Evolutionary conservation across 2,113 vertebrate genomes (phyloP).

Genomic region (Dasyornis broadbenti): DNA sequence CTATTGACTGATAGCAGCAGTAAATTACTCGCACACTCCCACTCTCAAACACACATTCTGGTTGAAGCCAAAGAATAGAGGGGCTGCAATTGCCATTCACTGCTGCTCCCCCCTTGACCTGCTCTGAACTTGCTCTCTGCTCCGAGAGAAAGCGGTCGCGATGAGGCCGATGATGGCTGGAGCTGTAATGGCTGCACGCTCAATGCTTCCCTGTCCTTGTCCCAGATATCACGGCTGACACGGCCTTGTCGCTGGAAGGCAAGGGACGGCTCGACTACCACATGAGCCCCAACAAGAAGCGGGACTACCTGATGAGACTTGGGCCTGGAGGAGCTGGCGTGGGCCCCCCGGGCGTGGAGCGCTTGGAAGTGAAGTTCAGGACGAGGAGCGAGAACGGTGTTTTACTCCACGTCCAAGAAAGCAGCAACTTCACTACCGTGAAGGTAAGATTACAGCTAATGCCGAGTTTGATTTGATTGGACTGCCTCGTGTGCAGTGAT

Average conservation of each 20-base stretch:
- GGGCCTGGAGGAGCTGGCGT: constrained; percentile 21
- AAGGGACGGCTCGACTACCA: constrained; percentile 89
- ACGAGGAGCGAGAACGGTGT: constrained; percentile 89
- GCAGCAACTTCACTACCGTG: constrained; percentile 93
- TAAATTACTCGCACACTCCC: constrained; percentile 58
- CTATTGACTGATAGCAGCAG: constrained; percentile 46
- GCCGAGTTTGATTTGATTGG: neutral
- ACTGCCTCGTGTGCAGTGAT: neutral
- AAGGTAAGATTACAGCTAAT: constrained; percentile 75
- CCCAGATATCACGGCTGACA: constrained; percentile 87
- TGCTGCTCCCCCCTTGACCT: neutral
- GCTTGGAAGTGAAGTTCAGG: constrained; percentile 91
- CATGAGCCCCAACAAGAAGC: constrained; percentile 81
- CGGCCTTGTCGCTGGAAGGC: constrained; percentile 88
- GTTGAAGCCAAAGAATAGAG: neutral
- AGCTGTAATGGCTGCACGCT: rapidly evolving
- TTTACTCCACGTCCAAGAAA: constrained; percentile 89
- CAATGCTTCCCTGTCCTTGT: neutral
- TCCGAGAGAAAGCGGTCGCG: neutral
- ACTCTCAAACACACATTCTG: constrained; percentile 19
- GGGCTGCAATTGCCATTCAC: neutral
- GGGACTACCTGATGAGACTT: constrained; percentile 80
- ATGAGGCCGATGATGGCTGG: neutral
- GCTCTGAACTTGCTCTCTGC: constrained; percentile 14
- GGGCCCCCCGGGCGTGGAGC: constrained; percentile 46